Evolutionary conservation across 2,888 invertebrate species (phyloP), one percentile per base, ranked within the genome.

Genomic region (Microctonus aethiopoides): DNA sequence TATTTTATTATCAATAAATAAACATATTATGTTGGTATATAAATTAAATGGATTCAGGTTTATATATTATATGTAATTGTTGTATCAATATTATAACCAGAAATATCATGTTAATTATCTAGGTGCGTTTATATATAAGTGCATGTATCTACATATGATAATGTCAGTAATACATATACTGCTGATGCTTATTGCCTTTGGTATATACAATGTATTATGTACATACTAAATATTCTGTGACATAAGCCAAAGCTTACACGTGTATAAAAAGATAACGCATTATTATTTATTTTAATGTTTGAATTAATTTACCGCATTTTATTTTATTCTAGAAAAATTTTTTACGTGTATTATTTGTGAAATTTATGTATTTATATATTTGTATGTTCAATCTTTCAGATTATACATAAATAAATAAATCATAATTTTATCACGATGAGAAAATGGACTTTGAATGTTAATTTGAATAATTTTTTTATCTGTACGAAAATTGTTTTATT

Each of bases 351-450:
- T 29, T 29, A 34, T 32, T 16, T 20, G 20, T n/a, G 65, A 1
- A 22, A 65, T 65, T 65, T 52, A 20, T 57, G 22, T 39, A 41
- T 66, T 36, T 20, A 22, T 13, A 36, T 16, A 22, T 57, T 10
- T 22, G 2, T 6, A n/a, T 6, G 9, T 24, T n/a, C 32, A 13
- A n/a, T 57, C 16, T 16, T 13, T 41, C n/a, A 29, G 29, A 16
- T 16, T 32, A 41, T 11, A n/a, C 11, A 65, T 9, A 2, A n/a
- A n/a, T n/a, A n/a, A n/a, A n/a, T 22, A 10, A 54, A 54, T 54
- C 24, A 11, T 11, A 13, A 11, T 46, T 46, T n/a, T 22, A 54
- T 11, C 0, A 3, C 11, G 26, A 54, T 26, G 11, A 54, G 22
- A 54, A 26, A 13, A 54, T 54, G 54, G n/a, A 54, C 54, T 54